Base-by-base conservation (phyloP, 1,140 invertebrate species). In the Megathymus violae region DNA sequence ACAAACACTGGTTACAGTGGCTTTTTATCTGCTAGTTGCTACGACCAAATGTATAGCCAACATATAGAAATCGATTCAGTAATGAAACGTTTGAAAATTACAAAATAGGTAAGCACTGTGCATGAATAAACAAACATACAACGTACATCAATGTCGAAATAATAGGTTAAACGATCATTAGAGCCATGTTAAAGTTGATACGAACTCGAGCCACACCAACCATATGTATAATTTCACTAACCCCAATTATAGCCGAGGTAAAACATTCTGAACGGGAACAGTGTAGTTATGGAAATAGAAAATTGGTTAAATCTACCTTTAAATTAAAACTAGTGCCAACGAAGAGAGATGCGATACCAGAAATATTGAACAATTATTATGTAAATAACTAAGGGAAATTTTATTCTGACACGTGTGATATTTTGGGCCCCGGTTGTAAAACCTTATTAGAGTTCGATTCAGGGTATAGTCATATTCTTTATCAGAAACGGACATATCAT, bases 201-300 rank as follows among this genome's bases (percentile, higher is more conserved):
- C 51, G 14, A 31, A 31, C 3, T 3, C 27, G 1, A 1, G 16
- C 40, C 36, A 40, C 40, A 43, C 11, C 19, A 27, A 43, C 38
- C 38, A 56, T 56, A n/a, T n/a, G n/a, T n/a, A 43, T 56, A 56
- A 56, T 56, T 56, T 56, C 11, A 22, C 13, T 27, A 43, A 31
- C 38, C 17, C 50, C 10, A 41, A 40, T n/a, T 34, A 52, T 11
- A 11, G 9, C 34, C 22, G 36, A 41, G 17, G 36, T 41, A 41
- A 54, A 54, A 41, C 40, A 54, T 54, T 17, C 17, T 22, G 40
- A 15, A 11, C 11, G 14, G 10, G 19, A 36, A 14, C 14, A 43
- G 22, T 31, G 38, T 13, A 10, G 51, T 43, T 31, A 56, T 41
- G 38, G 43, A 56, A 56, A 43, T 56, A 43, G 51, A 43, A 56